Conservation (phyloP, 2,888 invertebrate species). For the Pheosia gnoma region DNA sequence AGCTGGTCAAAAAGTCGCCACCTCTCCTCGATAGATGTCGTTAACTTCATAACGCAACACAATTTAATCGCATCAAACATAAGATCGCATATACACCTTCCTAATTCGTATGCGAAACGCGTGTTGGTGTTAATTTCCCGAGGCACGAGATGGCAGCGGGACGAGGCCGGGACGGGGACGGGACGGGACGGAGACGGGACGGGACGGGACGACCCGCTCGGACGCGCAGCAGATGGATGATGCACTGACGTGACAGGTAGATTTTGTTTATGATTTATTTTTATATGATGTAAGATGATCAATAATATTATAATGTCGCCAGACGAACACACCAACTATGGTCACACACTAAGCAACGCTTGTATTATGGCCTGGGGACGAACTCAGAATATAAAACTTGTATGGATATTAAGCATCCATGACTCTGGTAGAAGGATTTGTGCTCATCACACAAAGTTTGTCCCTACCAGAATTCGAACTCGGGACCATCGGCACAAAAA, state of each 20-base stretch:
- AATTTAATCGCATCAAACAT: neutral
- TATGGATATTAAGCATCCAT: too few species aligned
- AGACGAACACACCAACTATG: too few species aligned
- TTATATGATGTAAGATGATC: conserved; percentile 2
- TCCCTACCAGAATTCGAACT: too few species aligned
- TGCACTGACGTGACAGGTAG: conserved; percentile 32
- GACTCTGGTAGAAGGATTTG: too few species aligned
- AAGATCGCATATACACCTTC: conserved; percentile 8
- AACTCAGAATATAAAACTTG: too few species aligned
- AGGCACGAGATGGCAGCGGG: conserved; percentile 17
- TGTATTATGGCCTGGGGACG: too few species aligned
- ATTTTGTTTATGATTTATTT: conserved; percentile 35
- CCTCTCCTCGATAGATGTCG: neutral
- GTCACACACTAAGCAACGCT: too few species aligned
- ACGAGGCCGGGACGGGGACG: conserved; percentile 26
- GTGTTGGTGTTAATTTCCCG: conserved; percentile 55
- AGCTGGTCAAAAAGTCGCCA: neutral
- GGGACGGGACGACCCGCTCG: conserved; percentile 40
- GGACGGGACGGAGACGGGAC: conserved; percentile 18
- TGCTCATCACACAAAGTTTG: too few species aligned
- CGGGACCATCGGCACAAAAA: too few species aligned
- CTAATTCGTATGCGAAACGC: conserved; percentile 42
- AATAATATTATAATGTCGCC: too few species aligned
- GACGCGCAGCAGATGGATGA: conserved; percentile 55
- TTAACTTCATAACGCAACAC: neutral